phyloP scores from a whole-genome alignment of 2,888 invertebrate genomes.

The Tryphoninae sp. region DNA sequence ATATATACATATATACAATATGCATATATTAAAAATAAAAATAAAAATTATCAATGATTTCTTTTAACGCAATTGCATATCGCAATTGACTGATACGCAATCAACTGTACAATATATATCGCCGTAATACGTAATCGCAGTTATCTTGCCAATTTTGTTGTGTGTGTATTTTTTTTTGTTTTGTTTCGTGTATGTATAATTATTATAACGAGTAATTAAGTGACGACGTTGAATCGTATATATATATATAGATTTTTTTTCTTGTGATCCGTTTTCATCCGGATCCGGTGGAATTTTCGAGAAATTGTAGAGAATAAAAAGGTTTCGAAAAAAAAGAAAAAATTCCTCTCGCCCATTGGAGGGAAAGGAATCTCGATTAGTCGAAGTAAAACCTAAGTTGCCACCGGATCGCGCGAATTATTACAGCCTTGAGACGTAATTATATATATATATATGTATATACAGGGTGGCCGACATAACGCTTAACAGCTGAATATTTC shows the following conservation, averaged over 20 bases:
- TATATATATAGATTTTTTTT: conserved; percentile 6
- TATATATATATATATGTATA: not conserved
- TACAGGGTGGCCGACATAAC: too few relatives aligned
- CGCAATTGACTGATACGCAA: conserved; percentile 20
- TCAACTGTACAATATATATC: conserved; percentile 49
- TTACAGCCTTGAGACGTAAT: not conserved
- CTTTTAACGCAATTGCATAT: conserved; percentile 7
- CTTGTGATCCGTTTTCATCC: not conserved
- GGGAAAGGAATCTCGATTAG: not conserved
- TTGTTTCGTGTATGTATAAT: conserved; percentile 30
- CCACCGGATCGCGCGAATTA: not conserved
- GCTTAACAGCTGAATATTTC: too few relatives aligned
- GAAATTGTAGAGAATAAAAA: not conserved
- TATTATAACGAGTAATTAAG: conserved; percentile 51
- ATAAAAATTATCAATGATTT: conserved; percentile 3
- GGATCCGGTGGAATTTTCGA: conserved; percentile 12
- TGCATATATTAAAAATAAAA: not conserved
- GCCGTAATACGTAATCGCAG: conserved; percentile 46
- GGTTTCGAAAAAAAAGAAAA: not conserved
- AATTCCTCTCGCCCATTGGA: not conserved
- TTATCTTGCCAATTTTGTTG: conserved; percentile 33
- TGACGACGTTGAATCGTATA: conserved; percentile 51
- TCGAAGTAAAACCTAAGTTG: not conserved
- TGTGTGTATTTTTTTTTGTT: not conserved
- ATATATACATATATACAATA: conserved; percentile 1